Percentiles rank a stretch among this genome's conserved stretches.
Conservation (phyloP, 1,140 invertebrate genomes). For the Aricia agestis region DNA sequence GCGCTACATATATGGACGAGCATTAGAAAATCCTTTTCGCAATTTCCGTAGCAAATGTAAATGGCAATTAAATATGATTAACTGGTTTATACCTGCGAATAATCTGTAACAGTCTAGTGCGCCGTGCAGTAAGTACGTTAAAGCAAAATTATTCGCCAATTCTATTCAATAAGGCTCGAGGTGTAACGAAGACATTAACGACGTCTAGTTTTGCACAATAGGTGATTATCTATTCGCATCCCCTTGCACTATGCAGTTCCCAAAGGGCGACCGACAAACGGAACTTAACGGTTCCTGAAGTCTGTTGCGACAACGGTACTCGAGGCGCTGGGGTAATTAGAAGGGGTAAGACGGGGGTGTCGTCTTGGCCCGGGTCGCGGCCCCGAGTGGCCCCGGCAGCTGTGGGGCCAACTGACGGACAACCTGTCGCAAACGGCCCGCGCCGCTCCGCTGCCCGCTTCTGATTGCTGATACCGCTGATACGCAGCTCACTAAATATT, state of each 20-base stretch:
- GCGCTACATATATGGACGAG: too few relatives aligned
- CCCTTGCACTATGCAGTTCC: constrained; percentile 61
- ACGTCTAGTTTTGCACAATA: constrained; percentile 57
- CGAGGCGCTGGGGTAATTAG: constrained; percentile 49
- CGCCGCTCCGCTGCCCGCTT: constrained; percentile 55
- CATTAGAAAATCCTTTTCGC: too few relatives aligned
- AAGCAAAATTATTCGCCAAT: background rate
- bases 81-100: background rate
- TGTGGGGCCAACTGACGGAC: constrained; percentile 49
- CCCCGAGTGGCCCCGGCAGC: constrained; percentile 42
- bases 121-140: background rate
- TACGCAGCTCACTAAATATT: constrained; percentile 29
- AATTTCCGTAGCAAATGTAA: background rate
- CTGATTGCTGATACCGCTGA: constrained; percentile 43
- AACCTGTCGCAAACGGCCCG: constrained; percentile 71
- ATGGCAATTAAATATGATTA: background rate
- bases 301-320: constrained; percentile 41
- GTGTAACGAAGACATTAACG: constrained; percentile 24
- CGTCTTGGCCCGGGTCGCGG: constrained; percentile 39
- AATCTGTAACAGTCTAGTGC: background rate
- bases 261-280: constrained; percentile 56
- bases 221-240: constrained; percentile 64
- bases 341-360: constrained; percentile 65
- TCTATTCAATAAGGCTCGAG: background rate
- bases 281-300: constrained; percentile 65